A percentile compares a stretch with the other conserved stretches of the same genome.
phyloP scores from a whole-genome alignment of 2,113 vertebrate genomes.

The Cricetomys ansorgei region DNA sequence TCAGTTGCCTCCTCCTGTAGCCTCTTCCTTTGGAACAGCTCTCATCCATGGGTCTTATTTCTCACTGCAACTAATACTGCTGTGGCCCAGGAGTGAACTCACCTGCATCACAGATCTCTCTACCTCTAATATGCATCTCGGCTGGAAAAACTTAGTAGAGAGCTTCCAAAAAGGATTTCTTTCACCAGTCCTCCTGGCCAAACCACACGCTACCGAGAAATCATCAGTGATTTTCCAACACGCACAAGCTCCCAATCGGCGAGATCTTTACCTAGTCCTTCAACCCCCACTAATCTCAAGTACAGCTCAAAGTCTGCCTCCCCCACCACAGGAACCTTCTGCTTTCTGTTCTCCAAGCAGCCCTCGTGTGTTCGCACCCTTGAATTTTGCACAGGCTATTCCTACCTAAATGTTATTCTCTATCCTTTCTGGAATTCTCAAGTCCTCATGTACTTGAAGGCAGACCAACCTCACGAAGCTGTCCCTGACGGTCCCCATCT shows the following conservation, averaged over 20 bases:
- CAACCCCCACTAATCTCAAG: background rate
- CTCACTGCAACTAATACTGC: background rate
- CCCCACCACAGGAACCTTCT: background rate
- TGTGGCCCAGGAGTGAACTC: background rate
- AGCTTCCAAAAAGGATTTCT: background rate
- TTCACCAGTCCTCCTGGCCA: background rate
- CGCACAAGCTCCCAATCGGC: background rate
- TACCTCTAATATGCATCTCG: background rate
- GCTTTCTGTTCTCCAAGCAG: background rate
- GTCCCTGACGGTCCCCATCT: background rate
- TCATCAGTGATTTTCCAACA: too few relatives aligned
- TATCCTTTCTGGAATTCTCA: background rate
- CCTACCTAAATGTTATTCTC: background rate
- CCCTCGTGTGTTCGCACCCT: background rate
- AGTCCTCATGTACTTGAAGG: background rate
- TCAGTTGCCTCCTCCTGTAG: background rate
- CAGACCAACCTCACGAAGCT: background rate
- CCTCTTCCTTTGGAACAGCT: background rate
- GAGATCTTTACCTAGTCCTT: background rate
- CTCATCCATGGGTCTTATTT: background rate
- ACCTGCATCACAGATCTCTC: background rate
- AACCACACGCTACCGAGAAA: background rate
- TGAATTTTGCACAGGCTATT: background rate
- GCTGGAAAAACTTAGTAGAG: background rate
- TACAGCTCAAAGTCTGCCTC: background rate